Conservation (phyloP, 1,140 invertebrate genomes). For the Microplitis mediator region DNA sequence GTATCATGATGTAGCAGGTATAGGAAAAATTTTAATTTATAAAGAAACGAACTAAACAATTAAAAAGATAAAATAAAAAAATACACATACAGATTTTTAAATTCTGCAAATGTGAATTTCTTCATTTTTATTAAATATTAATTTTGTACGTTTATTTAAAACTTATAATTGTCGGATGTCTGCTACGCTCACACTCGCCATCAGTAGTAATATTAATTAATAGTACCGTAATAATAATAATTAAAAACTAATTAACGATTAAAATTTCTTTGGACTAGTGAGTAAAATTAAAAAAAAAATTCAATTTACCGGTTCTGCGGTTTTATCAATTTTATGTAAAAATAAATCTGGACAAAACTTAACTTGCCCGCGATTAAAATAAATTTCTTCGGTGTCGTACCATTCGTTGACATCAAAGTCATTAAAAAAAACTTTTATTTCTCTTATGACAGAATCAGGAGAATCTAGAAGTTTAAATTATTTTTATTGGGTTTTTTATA, state of each 20-base stretch:
- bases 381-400: slow-evolving; percentile 62
- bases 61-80: too few relatives aligned
- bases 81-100: too few relatives aligned
- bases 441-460: slow-evolving; percentile 71
- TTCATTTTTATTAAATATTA: too few relatives aligned
- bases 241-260: not conserved
- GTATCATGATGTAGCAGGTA: too few relatives aligned
- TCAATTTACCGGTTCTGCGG: too few relatives aligned
- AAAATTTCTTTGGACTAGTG: too few relatives aligned
- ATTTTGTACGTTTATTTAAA: too few relatives aligned
- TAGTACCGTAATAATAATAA: not conserved
- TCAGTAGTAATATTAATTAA: not conserved
- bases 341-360: slow-evolving; percentile 53
- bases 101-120: too few relatives aligned
- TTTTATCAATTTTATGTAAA: slow-evolving; percentile 51
- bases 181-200: too few relatives aligned
- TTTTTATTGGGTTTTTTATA: not conserved
- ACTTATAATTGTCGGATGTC: too few relatives aligned
- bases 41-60: too few relatives aligned
- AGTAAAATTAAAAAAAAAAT: not conserved
- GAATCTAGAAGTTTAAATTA: slow-evolving; percentile 71
- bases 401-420: slow-evolving; percentile 72
- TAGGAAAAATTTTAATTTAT: too few relatives aligned
- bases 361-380: slow-evolving; percentile 53
- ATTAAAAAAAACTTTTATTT: slow-evolving; percentile 85